A percentile compares a stretch with the other conserved stretches of the same genome.
phyloP scores from a whole-genome alignment of 2,888 invertebrate genomes.

The Campopleginae sp. region DNA sequence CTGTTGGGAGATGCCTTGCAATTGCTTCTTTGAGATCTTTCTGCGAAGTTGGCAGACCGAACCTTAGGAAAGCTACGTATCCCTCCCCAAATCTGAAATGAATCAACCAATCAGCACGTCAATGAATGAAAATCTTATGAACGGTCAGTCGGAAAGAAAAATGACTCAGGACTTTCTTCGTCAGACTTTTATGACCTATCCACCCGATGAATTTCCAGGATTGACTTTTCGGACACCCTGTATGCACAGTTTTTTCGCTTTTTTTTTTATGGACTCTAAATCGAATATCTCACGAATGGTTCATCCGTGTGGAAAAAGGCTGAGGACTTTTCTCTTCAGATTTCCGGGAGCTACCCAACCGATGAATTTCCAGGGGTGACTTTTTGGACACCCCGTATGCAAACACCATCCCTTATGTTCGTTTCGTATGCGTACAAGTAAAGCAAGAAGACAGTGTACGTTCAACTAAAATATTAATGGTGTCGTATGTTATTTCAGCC shows the following conservation, averaged over 20 bases:
- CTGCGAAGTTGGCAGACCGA: slow-evolving; percentile 75
- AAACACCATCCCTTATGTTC: neutral
- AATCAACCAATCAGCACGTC: neutral
- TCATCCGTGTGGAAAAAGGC: neutral
- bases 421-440: neutral
- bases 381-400: neutral
- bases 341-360: neutral
- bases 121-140: neutral
- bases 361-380: neutral
- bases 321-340: neutral
- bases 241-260: neutral
- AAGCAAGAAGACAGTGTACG: neutral
- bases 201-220: neutral
- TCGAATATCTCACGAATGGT: neutral
- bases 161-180: neutral
- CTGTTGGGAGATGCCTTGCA: slow-evolving; percentile 81
- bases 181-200: neutral
- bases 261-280: neutral
- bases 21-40: slow-evolving; percentile 81
- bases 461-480: slow-evolving; percentile 73
- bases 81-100: slow-evolving; percentile 86
- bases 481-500: slow-evolving; percentile 67
- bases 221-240: neutral
- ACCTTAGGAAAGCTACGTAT: slow-evolving; percentile 85
- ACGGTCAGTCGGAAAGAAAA: neutral